Percentiles rank a stretch among this genome's conserved stretches.
These are phyloP conservation scores for Leptobrachium ailaonicum DNA, from an alignment of 2,113 vertebrate species.

Conservation along the genomic window DNA sequence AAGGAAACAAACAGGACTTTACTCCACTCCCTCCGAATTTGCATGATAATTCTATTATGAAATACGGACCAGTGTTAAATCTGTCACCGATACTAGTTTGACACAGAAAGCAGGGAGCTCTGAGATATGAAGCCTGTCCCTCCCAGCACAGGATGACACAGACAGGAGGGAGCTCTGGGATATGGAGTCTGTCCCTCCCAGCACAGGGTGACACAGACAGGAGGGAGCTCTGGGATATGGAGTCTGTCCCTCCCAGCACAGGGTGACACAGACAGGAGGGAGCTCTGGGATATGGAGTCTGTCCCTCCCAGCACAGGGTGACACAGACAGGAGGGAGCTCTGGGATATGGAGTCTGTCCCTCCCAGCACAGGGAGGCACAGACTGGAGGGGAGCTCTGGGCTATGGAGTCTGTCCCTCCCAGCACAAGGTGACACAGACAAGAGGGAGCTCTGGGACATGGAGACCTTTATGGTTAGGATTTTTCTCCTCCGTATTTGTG, in stretches of 20 bases:
- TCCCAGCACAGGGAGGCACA: neutral
- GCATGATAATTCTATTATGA: too few species aligned
- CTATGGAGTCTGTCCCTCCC: neutral
- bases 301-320: conserved; percentile 15
- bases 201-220: neutral
- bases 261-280: conserved; percentile 22
- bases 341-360: conserved; percentile 9
- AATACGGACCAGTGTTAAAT: neutral
- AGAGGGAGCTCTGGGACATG: too few species aligned
- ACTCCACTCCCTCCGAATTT: too few species aligned
- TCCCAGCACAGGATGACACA: neutral
- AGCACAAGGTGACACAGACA: too few species aligned
- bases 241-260: neutral
- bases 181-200: conserved; percentile 20
- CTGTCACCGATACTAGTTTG: neutral
- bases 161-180: conserved; percentile 11
- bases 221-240: conserved; percentile 1
- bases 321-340: conserved; percentile 11
- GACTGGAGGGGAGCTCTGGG: conserved; percentile 8
- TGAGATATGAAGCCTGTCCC: neutral
- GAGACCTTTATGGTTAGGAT: too few species aligned
- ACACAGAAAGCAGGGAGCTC: conserved; percentile 14
- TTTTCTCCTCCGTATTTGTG: too few species aligned
- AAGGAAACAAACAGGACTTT: conserved; percentile 47
- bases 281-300: conserved; percentile 1